Percentiles rank a stretch among this genome's conserved stretches.
Evolutionary conservation across 2,797 vertebrate genomes (phyloP).

Genomic region (Clarias fuscus): DNA sequence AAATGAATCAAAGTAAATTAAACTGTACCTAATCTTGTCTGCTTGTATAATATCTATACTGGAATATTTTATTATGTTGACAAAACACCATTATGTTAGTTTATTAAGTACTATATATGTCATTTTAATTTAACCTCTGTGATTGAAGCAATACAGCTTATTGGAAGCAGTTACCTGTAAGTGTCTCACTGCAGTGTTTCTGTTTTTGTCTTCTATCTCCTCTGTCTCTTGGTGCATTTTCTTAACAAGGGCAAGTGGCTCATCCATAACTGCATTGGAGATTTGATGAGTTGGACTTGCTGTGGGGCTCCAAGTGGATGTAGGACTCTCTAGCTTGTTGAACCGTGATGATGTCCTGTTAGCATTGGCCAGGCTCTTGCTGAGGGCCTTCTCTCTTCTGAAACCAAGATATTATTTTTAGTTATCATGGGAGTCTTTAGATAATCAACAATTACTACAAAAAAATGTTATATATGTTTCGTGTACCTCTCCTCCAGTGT

Average conservation of each 20-base stretch:
- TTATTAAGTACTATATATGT: not conserved
- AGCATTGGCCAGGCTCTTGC: conserved; percentile 63
- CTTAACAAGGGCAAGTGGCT: conserved; percentile 81
- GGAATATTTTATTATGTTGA: not conserved
- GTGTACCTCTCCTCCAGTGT: conserved; percentile 74
- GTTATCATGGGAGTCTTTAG: not conserved
- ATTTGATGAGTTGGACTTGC: conserved; percentile 70
- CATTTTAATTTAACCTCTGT: not conserved
- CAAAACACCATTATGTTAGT: not conserved
- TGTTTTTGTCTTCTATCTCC: conserved; percentile 65
- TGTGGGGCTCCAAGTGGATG: conserved; percentile 72
- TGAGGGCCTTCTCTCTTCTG: conserved; percentile 73
- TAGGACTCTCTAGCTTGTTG: conserved; percentile 69
- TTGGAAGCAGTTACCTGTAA: conserved; percentile 70
- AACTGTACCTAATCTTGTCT: not conserved
- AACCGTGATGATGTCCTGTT: conserved; percentile 62
- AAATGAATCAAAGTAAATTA: not conserved
- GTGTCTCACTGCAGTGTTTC: conserved; percentile 59
- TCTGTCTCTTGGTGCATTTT: conserved; percentile 72
- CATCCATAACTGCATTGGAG: conserved; percentile 72
- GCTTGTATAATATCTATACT: no score
- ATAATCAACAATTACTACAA: not conserved
- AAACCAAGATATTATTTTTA: conserved; percentile 42
- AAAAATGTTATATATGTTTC: not conserved
- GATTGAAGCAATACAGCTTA: not conserved